Conservation (phyloP, 2,797 vertebrate genomes). For the Dermochelys coriacea region DNA sequence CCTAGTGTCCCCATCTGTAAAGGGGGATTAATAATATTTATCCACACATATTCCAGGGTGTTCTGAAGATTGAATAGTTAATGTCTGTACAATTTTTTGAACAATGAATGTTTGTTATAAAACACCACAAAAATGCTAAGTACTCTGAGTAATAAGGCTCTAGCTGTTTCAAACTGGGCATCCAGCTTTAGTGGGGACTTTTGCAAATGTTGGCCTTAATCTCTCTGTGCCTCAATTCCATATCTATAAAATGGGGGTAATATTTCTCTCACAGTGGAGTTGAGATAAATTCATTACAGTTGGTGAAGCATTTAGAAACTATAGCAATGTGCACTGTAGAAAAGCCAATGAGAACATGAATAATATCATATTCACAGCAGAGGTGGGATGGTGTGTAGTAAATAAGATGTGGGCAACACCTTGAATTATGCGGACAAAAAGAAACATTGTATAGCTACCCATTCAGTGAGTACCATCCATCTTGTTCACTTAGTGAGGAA, state of each 20-base stretch:
- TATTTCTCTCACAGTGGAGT: accelerated
- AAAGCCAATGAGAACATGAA: accelerated
- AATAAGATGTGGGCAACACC: background rate
- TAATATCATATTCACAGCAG: accelerated
- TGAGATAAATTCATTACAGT: background rate
- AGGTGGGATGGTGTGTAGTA: accelerated
- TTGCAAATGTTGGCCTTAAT: accelerated
- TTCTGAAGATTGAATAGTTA: background rate
- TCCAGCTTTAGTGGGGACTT: background rate
- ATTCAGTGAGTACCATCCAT: background rate
- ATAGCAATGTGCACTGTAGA: too few species aligned
- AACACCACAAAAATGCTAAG: background rate
- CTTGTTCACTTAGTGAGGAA: too few species aligned
- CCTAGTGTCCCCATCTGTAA: background rate
- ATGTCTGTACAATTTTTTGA: background rate
- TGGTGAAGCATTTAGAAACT: background rate
- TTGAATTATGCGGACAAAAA: background rate
- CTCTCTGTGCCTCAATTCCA: background rate
- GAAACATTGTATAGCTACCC: background rate
- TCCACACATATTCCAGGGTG: background rate
- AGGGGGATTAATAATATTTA: background rate
- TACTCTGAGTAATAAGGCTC: background rate
- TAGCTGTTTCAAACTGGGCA: background rate
- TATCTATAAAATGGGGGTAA: background rate
- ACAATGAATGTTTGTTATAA: background rate